These are phyloP conservation scores for Drosophila auraria DNA, from an alignment of 1,140 invertebrate genomes.

Conservation along the genomic window DNA sequence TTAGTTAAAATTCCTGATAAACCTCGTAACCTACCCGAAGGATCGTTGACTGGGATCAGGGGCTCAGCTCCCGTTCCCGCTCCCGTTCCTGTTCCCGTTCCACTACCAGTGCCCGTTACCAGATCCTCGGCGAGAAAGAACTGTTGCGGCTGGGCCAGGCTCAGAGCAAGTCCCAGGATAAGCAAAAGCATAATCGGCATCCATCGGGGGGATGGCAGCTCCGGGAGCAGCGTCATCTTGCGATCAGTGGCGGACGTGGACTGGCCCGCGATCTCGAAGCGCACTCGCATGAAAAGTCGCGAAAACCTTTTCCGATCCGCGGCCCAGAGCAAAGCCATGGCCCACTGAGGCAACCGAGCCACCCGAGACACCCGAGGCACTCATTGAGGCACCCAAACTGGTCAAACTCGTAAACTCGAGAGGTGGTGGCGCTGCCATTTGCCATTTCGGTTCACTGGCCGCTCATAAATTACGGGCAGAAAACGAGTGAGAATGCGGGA, in stretches of 20 bases:
- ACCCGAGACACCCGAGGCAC: constrained; percentile 4
- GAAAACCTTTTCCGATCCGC: constrained; percentile 71
- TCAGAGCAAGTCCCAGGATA: constrained; percentile 11
- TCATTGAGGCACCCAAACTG: constrained; percentile 48
- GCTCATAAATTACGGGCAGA: constrained; percentile 62
- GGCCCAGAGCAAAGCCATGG: constrained; percentile 42
- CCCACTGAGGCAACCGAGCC: constrained; percentile 32
- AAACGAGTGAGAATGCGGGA: constrained; percentile 25
- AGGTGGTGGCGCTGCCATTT: constrained; percentile 45
- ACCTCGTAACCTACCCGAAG: constrained; percentile 53
- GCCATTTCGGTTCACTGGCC: constrained; percentile 76
- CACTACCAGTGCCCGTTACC: constrained; percentile 3
- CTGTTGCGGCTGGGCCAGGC: constrained; percentile 20
- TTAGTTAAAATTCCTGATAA: too few species aligned
- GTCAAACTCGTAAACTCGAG: constrained; percentile 64
- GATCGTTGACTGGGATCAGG: constrained; percentile 49
- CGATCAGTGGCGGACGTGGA: constrained; percentile 45
- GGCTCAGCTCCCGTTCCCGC: not conserved
- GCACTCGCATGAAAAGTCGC: constrained; percentile 61
- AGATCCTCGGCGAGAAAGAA: constrained; percentile 19
- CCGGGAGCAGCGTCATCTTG: constrained; percentile 27
- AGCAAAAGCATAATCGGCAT: not conserved
- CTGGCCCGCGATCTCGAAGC: constrained; percentile 6
- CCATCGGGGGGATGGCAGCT: not conserved
- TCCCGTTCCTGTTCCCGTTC: not conserved